Conservation (phyloP, 2,797 vertebrate species). For the Rousettus madagascariensis region DNA sequence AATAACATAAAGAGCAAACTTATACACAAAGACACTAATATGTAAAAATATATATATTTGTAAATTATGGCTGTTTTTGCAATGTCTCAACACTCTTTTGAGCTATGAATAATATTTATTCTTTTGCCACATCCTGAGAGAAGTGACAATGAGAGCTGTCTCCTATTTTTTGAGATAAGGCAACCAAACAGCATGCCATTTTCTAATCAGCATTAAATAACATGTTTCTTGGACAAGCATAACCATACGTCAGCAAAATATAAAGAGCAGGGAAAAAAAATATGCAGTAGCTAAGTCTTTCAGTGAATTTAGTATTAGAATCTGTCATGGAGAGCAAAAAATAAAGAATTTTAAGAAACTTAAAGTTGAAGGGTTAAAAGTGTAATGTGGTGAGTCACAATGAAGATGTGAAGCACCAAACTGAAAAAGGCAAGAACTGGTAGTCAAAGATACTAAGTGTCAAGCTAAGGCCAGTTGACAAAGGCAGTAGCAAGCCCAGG, state of each 20-base stretch:
- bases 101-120: slow-evolving; percentile 31
- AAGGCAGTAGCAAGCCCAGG: not conserved
- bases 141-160: not conserved
- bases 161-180: not conserved
- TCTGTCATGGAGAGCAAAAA: not conserved
- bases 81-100: not conserved
- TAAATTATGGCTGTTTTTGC: not conserved
- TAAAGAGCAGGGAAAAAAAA: not conserved
- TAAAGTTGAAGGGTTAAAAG: not conserved
- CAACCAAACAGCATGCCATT: not conserved
- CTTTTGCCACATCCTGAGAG: not conserved
- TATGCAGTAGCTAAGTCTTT: not conserved
- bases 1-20: slow-evolving; percentile 33
- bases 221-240: not conserved
- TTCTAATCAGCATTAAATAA: not conserved
- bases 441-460: not conserved
- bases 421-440: not conserved
- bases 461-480: not conserved
- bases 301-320: not conserved
- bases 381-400: not conserved
- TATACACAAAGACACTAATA: not conserved
- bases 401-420: not conserved
- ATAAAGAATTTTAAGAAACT: not conserved
- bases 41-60: not conserved
- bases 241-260: not conserved